Base-by-base conservation (phyloP, 2,888 invertebrate species). In the Ormia ochracea region DNA sequence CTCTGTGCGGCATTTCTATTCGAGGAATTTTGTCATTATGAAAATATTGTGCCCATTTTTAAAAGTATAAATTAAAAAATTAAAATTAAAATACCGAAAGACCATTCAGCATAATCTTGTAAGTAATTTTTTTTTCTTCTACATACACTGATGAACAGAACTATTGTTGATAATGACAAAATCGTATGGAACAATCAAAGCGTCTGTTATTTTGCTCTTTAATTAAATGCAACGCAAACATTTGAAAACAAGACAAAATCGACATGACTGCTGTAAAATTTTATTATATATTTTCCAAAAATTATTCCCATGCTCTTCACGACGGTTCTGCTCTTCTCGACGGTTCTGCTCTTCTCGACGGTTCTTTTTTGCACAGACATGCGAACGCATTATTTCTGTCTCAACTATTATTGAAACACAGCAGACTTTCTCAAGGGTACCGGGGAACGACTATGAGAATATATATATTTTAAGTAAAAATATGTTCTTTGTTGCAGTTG, bases 181-280 rank as follows among this genome's bases (percentile, higher is more conserved):
- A n/a, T n/a, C n/a, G n/a, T n/a, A n/a, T 69, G 36, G 65, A 66
- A 79, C 75, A 79, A 75, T 70, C 65, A 61, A 66, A 66, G 59
- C 66, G 48, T 63, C 66, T 74, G 68, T 78, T 78, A 6, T 56
- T 72, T 45, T 14, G 17, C n/a, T 61, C 31, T 68, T 48, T 54
- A 73, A 68, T 38, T 58, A 78, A 50, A 48, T 9, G 9, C 33
- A 38, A 74, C 26, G 43, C 33, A 23, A 23, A 58, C 41, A 43
- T 43, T 61, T 68, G 68, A 61, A 54, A 38, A 58, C 43, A 48
- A 31, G 12, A 28, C 28, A 65, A 28, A 56, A 66, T 14, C 21
- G 31, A 33, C 54, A 43, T 21, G 14, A 36, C n/a, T n/a, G 12
- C 5, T 38, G 3, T 4, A 41, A 12, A 5, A n/a, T 14, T 36